Base-by-base conservation (phyloP, 1,140 invertebrate genomes). In the Oreohelix idahoensis region DNA sequence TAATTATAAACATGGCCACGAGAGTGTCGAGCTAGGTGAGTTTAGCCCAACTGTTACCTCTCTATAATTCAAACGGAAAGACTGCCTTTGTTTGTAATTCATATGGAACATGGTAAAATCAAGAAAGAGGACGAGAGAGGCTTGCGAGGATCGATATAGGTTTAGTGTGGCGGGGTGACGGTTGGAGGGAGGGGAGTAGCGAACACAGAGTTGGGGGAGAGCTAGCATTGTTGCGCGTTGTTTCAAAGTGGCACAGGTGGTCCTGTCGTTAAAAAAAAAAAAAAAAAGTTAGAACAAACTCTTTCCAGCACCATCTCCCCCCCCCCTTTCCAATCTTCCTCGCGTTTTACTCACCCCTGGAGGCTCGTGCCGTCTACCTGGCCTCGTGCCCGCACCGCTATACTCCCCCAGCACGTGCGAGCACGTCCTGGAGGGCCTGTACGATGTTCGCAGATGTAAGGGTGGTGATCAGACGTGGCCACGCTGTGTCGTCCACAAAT, bases 211-310 rank as follows among this genome's bases (percentile, higher is more conserved):
- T 2, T 11, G 32, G 53, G 4, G 77, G 77, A 10, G 38, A 10
- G 38, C 13, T 11, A 53, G 17, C n/a, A 51, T 35, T 45, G 42
- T 45, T 8, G 42, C 10, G 71, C 42, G 38, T 39, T 45, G 23
- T 39, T 73, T 73, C 42, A 20, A 42, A 73, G 42, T 76, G 74
- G 32, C 74, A 76, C 74, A 76, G 74, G 74, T 76, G 74, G 51
- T 45, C 39, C 74, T 49, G 74, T 49, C 49, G 74, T 39, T 11
- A 32, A 39, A 5, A 45, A 11, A 74, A 23, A 15, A 45, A 5
- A 38, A n/a, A 23, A n/a, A n/a, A n/a, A n/a, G n/a, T n/a, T n/a
- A 70, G 69, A 35, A 70, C 29, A 15, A 38, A 70, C 71, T 17
- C 2, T 45, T 35, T 11, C 5, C 49, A 38, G 10, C n/a, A 45